Conservation (phyloP, 2,113 vertebrate species). For the Herpailurus yagouaroundi region DNA sequence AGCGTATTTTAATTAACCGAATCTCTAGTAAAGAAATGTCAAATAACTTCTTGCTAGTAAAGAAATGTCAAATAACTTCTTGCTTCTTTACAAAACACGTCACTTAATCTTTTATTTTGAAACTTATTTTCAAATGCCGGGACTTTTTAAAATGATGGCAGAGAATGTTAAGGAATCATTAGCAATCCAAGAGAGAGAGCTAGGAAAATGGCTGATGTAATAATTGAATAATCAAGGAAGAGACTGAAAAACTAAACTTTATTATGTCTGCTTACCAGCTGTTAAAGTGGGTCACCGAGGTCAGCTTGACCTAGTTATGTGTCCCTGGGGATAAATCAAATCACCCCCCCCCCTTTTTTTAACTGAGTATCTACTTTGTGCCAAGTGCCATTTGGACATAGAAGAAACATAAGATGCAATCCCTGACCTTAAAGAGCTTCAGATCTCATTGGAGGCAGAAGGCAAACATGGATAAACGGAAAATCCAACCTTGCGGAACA, state of each 20-base stretch:
- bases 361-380: constrained; percentile 54
- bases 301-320: constrained; percentile 55
- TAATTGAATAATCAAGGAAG: constrained; percentile 38
- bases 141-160: neutral
- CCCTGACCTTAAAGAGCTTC: constrained; percentile 48
- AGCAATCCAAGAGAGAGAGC: neutral
- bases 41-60: neutral
- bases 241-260: constrained; percentile 29
- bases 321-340: constrained; percentile 32
- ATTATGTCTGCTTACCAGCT: constrained; percentile 51
- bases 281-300: constrained; percentile 19
- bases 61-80: neutral
- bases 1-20: constrained; percentile 35
- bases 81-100: neutral
- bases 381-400: constrained; percentile 28
- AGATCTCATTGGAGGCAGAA: constrained; percentile 48
- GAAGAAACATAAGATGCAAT: constrained; percentile 40
- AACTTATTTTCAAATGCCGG: constrained; percentile 9
- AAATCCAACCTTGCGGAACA: constrained; percentile 2
- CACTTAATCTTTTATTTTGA: neutral
- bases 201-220: constrained; percentile 38
- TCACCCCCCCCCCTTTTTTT: neutral
- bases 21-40: neutral
- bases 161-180: constrained; percentile 20
- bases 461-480: constrained; percentile 1